Evolutionary conservation across 2,888 invertebrate species (phyloP).

Genomic region (Orthosia incerta): DNA sequence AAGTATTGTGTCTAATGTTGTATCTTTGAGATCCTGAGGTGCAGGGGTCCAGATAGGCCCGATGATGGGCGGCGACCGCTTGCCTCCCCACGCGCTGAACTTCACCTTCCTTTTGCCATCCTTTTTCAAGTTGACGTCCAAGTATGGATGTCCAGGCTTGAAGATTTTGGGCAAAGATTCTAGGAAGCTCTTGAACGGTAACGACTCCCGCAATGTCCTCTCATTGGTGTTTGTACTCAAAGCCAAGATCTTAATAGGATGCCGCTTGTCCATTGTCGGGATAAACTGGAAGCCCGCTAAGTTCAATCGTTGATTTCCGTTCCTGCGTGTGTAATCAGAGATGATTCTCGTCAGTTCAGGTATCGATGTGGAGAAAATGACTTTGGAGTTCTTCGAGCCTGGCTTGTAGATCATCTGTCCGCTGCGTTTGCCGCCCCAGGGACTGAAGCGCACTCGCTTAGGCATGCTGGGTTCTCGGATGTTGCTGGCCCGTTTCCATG

Average conservation of each 20-base stretch:
- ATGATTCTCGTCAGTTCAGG: slow-evolving; percentile 84
- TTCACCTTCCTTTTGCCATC: slow-evolving; percentile 88
- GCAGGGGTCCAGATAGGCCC: slow-evolving; percentile 88
- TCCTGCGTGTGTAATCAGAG: slow-evolving; percentile 78
- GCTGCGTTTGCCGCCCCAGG: slow-evolving; percentile 88
- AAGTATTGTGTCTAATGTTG: slow-evolving; percentile 80
- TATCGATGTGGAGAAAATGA: slow-evolving; percentile 82
- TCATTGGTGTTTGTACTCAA: slow-evolving; percentile 78
- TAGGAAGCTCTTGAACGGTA: slow-evolving; percentile 81
- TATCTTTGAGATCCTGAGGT: slow-evolving; percentile 76
- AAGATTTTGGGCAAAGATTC: slow-evolving; percentile 80
- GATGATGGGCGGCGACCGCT: slow-evolving; percentile 87
- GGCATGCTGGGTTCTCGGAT: slow-evolving; percentile 87
- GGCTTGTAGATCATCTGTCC: slow-evolving; percentile 85
- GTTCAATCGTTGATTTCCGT: slow-evolving; percentile 70
- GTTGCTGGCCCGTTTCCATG: slow-evolving; percentile 82
- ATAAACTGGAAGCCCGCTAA: slow-evolving; percentile 81
- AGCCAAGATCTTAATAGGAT: slow-evolving; percentile 82
- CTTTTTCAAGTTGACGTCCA: slow-evolving; percentile 83
- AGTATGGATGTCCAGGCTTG: slow-evolving; percentile 85
- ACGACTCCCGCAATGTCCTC: slow-evolving; percentile 75
- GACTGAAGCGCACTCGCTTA: slow-evolving; percentile 87
- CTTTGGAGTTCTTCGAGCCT: slow-evolving; percentile 78
- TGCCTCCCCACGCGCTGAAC: slow-evolving; percentile 89
- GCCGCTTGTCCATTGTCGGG: slow-evolving; percentile 79